A percentile compares a stretch with the other conserved stretches of the same genome.
phyloP scores from a whole-genome alignment of 1,140 invertebrate genomes.

The Lepidurus arcticus region DNA sequence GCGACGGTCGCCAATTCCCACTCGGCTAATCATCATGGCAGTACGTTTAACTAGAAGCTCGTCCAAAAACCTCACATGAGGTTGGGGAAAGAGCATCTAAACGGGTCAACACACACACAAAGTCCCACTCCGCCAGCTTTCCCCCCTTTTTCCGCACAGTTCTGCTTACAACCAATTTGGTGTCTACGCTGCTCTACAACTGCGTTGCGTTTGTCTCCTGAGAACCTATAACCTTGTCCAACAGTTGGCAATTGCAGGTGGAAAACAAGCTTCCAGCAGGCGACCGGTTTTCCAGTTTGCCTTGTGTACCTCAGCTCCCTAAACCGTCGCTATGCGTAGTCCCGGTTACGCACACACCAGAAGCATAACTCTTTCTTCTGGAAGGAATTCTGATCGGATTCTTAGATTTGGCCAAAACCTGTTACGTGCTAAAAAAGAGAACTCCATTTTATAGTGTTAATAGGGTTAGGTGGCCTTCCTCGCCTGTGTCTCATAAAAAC shows the following conservation, averaged over 20 bases:
- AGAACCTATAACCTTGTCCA: neutral
- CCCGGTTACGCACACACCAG: neutral
- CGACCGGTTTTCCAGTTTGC: conserved; percentile 10
- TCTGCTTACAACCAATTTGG: too few species aligned
- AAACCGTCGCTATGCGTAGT: neutral
- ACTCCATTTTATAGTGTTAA: too few species aligned
- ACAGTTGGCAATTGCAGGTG: neutral
- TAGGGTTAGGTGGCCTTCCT: neutral
- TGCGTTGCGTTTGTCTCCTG: neutral
- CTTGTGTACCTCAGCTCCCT: conserved; percentile 8
- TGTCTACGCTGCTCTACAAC: neutral
- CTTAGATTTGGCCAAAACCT: too few species aligned
- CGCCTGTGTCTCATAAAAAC: neutral
- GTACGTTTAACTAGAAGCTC: too few species aligned
- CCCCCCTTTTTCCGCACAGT: too few species aligned
- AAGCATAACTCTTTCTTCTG: neutral
- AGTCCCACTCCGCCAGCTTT: too few species aligned
- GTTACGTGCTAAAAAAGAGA: too few species aligned
- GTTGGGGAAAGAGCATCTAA: too few species aligned
- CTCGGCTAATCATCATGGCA: neutral
- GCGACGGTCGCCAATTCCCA: neutral
- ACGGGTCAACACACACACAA: too few species aligned
- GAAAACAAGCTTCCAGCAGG: neutral
- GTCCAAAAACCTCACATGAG: too few species aligned
- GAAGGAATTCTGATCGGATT: neutral